Conservation (phyloP, 2,113 vertebrate species). For the Cheirogaleus medius region DNA sequence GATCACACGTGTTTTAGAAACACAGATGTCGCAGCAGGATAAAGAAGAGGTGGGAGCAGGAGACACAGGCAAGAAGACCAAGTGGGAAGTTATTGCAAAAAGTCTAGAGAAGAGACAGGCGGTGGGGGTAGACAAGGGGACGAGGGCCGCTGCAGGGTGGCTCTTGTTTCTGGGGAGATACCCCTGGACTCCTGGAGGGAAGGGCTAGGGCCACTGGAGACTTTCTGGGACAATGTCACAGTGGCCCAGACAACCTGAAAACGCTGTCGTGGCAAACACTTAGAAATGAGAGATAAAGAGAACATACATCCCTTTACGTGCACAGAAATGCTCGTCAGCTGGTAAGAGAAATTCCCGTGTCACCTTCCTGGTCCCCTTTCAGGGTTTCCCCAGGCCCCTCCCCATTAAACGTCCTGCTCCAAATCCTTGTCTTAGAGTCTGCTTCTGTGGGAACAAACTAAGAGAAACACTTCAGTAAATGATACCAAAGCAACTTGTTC, state of each 20-base stretch:
- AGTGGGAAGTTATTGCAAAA: not conserved
- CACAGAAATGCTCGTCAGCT: not conserved
- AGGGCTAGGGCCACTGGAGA: not conserved
- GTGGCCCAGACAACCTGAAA: not conserved
- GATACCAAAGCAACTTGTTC: not conserved
- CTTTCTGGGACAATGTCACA: not conserved
- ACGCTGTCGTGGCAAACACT: not conserved
- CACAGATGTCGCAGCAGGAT: not conserved
- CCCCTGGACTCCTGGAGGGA: not conserved
- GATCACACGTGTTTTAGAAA: not conserved
- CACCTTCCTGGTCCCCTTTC: not conserved
- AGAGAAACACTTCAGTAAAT: not conserved
- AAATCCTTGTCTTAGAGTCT: not conserved
- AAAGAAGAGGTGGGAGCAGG: not conserved
- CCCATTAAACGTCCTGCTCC: not conserved
- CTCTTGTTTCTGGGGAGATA: not conserved
- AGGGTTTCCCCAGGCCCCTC: not conserved
- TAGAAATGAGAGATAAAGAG: not conserved
- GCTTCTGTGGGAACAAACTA: not conserved
- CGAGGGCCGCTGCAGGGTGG: not conserved
- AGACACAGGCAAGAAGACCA: not conserved
- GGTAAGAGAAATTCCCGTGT: not conserved
- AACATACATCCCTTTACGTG: not conserved
- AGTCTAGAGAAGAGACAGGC: not conserved
- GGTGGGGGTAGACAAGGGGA: not conserved